Evolutionary conservation across 23 tunicate species (phyloP), one percentile per base, ranked within the genome.

Genomic region (Corella eumyota): DNA sequence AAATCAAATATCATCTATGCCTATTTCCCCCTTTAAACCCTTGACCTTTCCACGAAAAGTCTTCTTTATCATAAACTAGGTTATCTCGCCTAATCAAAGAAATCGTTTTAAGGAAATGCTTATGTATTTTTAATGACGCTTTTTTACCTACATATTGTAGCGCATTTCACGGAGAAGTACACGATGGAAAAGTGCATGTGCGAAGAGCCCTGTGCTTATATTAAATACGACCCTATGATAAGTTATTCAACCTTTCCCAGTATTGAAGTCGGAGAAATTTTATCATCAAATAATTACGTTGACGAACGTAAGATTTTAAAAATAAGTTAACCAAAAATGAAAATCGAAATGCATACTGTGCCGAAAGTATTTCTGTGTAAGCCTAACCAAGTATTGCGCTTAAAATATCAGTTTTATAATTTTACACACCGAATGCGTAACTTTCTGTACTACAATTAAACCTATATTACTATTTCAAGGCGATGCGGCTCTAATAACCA

Each of bases 221-320:
- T 30, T 0, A 35, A 40, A 32, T 73, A 62, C 1, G 44, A 63
- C 48, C 47, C 69, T 34, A 60, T 60, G 21, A 19, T 71, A 34
- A 58, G 56, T 3, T 71, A 71, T 23, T 51, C 79, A 33, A 63
- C 70, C 11, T 73, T 49, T 34, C 79, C 79, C 24, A 38, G 69
- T 11, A 50, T 73, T 6, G 69, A 73, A 49, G 69, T 73, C 25
- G 79, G 63, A n/a, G 70, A 63, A 34, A 28, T 60, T 20, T 30
- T 73, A 6, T 30, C 70, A 0, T 36, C 55, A 9, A 19, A 49
- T 62, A 25, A n/a, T 19, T 51, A 51, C 23, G 11, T 7, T 7
- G 22, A 51, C 22, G 57, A 51, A 19, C 5, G 57, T 51, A 51
- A 51, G 57, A n/a, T n/a, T n/a, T n/a, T n/a, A n/a, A n/a, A n/a